Base-by-base conservation (phyloP, 2,797 vertebrate species). In the Sylvia borin region DNA sequence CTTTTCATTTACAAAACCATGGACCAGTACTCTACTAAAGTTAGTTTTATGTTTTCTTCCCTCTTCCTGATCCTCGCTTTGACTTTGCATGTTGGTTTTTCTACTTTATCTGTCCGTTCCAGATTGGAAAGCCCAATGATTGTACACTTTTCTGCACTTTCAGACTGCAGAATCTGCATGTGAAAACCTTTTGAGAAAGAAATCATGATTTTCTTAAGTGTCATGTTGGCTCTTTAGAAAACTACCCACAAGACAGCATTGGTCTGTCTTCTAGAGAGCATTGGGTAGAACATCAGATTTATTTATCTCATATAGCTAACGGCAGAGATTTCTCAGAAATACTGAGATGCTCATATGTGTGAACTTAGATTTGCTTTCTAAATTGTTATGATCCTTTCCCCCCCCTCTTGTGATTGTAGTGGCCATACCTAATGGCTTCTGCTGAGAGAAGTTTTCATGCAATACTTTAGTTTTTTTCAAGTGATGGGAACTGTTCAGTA, bases 81-180 rank as follows among this genome's bases (percentile, higher is more conserved):
- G 93, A 95, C 50, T 82, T 90, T 5, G 19, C 96, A 40, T 93
- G 48, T 94, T 91, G 66, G 20, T 67, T 95, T 77, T 91, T 96
- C 94, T 18, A 19, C 83, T 97, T 95, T 93, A 88, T 34, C 77
- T 95, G 0, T 91, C 90, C 36, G 61, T 97, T 95, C 91, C 85
- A 84, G 95, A 84, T 93, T 77, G 72, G 88, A 97, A 93, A 97
- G 91, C 83, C 94, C 84, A 92, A 94, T 95, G 90, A 97, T 96
- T 97, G 67, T 97, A 96, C 71, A 81, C 79, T 95, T 96, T 82
- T 94, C 95, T 97, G 88, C 85, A 90, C 90, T 96, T 96, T 94
- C 86, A 86, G 82, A 92, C 87, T 95, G 81, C 87, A 97, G 93
- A 84, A 72, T 95, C 92, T 95, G 95, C 94, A 78, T 93, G 93